Base-by-base conservation (phyloP, 37 sponge, comb jelly and placozoan species). In the Spongia lamella region DNA sequence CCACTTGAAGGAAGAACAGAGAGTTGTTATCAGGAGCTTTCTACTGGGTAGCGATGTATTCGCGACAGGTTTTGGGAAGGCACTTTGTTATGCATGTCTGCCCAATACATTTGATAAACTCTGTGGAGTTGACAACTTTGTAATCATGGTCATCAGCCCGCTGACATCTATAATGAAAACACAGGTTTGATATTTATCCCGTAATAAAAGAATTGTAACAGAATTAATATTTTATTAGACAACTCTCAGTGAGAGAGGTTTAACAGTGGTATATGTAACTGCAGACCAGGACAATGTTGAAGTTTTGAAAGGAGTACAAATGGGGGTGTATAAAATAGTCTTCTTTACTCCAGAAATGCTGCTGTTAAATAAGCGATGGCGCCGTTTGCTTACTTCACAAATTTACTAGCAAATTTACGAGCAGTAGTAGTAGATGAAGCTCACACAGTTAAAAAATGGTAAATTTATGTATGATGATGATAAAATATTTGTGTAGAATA, bases 401-500 rank as follows among this genome's bases (percentile, higher is more conserved):
- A 14, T 60, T 0, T 73, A 73, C 39, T 26, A 24, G 58, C 27
- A 17, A 20, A 63, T 20, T 49, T 76, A 17, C 33, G 31, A 36
- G 77, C 63, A 25, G 61, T 77, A 53, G 78, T 77, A n/a, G 53
- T 77, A 26, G 78, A 77, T 38, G 78, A 77, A 53, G 65, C 78
- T 20, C 78, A 77, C 33, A 53, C 55, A 50, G 66, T 77, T 40
- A 77, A 77, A 66, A 77, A 77, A 63, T 64, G 78, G 66, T 77
- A 64, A 65, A 40, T 43, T 34, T n/a, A 38, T 24, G 4, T n/a
- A 38, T n/a, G 19, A 30, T 72, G 57, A 31, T 56, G n/a, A n/a
- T n/a, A n/a, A n/a, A n/a, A n/a, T n/a, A n/a, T n/a, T n/a, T n/a
- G n/a, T n/a, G 56, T 64, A 25, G 47, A 25, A 47, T 39, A 25